A percentile compares a stretch with the other conserved stretches of the same genome.
Conservation (phyloP, 2,797 vertebrate genomes). For the Synanceia verrucosa region DNA sequence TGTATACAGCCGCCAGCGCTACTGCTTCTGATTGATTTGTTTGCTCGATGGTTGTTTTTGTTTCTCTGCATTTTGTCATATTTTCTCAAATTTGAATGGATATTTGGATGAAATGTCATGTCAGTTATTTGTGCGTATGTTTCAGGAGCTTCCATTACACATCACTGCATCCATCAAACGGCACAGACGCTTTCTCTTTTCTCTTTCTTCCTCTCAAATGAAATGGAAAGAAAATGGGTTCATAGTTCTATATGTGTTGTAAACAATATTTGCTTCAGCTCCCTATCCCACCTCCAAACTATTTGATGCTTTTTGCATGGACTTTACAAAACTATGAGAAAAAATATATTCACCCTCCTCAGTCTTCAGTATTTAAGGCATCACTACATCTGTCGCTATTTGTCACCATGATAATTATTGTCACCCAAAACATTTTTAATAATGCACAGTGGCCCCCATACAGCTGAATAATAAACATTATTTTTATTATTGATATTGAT, state of each 20-base stretch:
- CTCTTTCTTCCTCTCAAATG: conserved; percentile 21
- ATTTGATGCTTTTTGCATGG: background rate
- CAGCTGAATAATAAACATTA: background rate
- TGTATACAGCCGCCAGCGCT: conserved; percentile 97
- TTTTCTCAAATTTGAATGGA: conserved; percentile 66
- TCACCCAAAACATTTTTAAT: background rate
- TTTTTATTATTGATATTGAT: no score
- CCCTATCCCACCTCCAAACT: background rate
- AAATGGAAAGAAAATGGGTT: conserved; percentile 22
- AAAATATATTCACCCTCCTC: background rate
- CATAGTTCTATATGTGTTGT: background rate
- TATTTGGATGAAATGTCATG: conserved; percentile 54
- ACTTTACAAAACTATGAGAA: background rate
- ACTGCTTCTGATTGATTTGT: conserved; percentile 92
- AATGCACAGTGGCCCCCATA: background rate
- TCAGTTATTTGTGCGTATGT: conserved; percentile 37
- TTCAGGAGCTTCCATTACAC: conserved; percentile 60
- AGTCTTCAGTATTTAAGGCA: background rate
- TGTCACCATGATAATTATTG: background rate
- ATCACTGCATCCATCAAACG: conserved; percentile 56
- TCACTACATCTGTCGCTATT: background rate
- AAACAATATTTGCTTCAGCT: conserved; percentile 26
- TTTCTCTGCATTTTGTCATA: conserved; percentile 64
- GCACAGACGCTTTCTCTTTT: conserved; percentile 14
- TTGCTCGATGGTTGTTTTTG: conserved; percentile 70